phyloP scores from a whole-genome alignment of 1,140 invertebrate genomes.

The Scaptomyza montana region DNA sequence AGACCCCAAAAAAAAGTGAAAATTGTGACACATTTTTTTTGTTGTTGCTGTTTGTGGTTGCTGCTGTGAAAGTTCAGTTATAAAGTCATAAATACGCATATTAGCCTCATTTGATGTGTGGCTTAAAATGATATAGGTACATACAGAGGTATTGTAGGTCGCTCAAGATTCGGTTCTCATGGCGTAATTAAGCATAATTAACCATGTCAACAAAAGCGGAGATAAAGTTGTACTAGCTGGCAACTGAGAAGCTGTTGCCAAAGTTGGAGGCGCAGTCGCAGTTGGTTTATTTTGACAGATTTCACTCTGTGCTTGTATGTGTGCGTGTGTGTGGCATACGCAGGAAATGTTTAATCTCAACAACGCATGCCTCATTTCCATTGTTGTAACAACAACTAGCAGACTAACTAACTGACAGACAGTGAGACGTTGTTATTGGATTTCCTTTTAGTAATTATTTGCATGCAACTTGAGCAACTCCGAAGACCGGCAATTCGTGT shows the following conservation, averaged over 20 bases:
- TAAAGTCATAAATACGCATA: slow-evolving; percentile 71
- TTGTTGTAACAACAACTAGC: slow-evolving; percentile 36
- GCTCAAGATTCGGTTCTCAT: slow-evolving; percentile 62
- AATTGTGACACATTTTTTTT: slow-evolving; percentile 62
- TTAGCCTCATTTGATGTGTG: slow-evolving; percentile 71
- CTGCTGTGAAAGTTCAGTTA: slow-evolving; percentile 35
- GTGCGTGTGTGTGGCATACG: slow-evolving; percentile 39
- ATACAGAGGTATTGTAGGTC: slow-evolving; percentile 19
- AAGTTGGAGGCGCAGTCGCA: slow-evolving; percentile 23
- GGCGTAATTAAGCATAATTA: slow-evolving; percentile 76
- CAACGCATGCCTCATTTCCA: slow-evolving; percentile 45
- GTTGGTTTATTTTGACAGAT: slow-evolving; percentile 73
- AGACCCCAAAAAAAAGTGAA: slow-evolving; percentile 67
- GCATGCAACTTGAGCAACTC: slow-evolving; percentile 63
- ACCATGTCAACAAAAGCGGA: slow-evolving; percentile 60
- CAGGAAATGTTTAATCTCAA: slow-evolving; percentile 73
- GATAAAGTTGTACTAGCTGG: not conserved
- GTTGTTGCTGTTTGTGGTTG: not conserved
- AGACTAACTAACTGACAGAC: slow-evolving; percentile 7
- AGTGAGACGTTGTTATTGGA: slow-evolving; percentile 28
- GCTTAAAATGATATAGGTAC: slow-evolving; percentile 2
- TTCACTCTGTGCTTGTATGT: slow-evolving; percentile 53
- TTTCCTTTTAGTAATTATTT: slow-evolving; percentile 72
- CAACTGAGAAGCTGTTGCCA: slow-evolving; percentile 10
- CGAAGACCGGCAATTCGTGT: slow-evolving; percentile 25